Evolutionary conservation across 2,113 vertebrate species (phyloP), one percentile per base, ranked within the genome.

Genomic region (Microcebus ravelobensis): DNA sequence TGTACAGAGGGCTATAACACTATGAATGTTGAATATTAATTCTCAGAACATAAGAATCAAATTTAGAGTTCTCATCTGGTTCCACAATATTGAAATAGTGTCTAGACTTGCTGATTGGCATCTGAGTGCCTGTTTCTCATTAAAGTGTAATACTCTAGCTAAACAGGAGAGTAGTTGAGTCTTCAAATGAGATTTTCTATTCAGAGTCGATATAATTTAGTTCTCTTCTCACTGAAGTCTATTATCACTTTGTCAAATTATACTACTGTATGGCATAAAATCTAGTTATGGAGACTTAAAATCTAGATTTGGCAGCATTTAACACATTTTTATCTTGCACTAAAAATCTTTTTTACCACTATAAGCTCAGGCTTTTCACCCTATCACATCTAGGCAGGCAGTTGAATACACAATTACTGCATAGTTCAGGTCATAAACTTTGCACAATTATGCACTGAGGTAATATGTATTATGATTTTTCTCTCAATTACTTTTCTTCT

Each of bases 51-150:
- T 77, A 52, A 93, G 92, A 97, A 98, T 98, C 95, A 94, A 96
- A 97, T 97, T 97, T 97, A 85, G 76, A 96, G 94, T 92, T 94
- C 85, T 97, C 96, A 92, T 97, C 95, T 96, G 96, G 96, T 96
- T 96, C 94, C 76, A 97, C 73, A 97, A 96, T 97, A 94, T 97
- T 96, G 96, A 97, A 97, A 97, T 92, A 97, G 81, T 96, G 97
- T 98, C 97, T 97, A 98, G 97, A 98, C 97, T 95, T 91, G 77
- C 94, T 97, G 97, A 97, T 98, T 97, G 96, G 96, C 95, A 97
- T 97, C 96, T 70, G 90, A 97, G 90, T 92, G 94, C 77, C 97
- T 98, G 96, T 97, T 98, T 97, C 96, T 97, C 97, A 97, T 98
- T 97, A 97, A 96, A 96, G 93, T 84, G 29, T 92, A 97, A 97